phyloP scores from a whole-genome alignment of 2,888 invertebrate species.

The Scrobipalpa atriplicella region DNA sequence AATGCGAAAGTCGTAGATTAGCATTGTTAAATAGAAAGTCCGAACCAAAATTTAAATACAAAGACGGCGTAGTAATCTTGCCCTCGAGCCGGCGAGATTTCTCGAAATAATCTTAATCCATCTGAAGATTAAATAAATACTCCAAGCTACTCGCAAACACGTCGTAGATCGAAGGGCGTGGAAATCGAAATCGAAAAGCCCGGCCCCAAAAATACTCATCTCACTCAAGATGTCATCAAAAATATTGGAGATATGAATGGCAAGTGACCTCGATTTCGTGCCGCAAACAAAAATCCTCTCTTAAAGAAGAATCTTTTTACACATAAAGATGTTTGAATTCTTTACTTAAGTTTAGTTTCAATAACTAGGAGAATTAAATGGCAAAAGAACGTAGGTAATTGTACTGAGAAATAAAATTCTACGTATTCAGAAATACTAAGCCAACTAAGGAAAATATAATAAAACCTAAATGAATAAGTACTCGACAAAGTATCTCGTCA shows the following conservation, averaged over 20 bases:
- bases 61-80: conserved; percentile 28
- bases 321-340: not conserved
- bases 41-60: conserved; percentile 28
- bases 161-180: not conserved
- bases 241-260: conserved; percentile 4
- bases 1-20: conserved; percentile 29
- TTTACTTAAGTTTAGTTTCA: not conserved
- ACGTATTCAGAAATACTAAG: not conserved
- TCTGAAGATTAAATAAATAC: not conserved
- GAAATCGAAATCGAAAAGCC: not conserved
- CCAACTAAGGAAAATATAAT: not conserved
- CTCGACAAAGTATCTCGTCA: conserved; percentile 3
- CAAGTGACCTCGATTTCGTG: not conserved
- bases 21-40: conserved; percentile 29
- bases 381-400: not conserved
- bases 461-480: conserved; percentile 1
- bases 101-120: conserved; percentile 5
- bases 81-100: conserved; percentile 12
- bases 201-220: not conserved
- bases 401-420: not conserved
- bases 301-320: not conserved
- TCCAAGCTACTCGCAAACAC: not conserved
- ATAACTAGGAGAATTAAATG: not conserved
- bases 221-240: conserved; percentile 9
- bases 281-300: not conserved